These are phyloP conservation scores for Neocrepidodera transversa DNA, from an alignment of 2,888 invertebrate genomes.

Conservation along the genomic window DNA sequence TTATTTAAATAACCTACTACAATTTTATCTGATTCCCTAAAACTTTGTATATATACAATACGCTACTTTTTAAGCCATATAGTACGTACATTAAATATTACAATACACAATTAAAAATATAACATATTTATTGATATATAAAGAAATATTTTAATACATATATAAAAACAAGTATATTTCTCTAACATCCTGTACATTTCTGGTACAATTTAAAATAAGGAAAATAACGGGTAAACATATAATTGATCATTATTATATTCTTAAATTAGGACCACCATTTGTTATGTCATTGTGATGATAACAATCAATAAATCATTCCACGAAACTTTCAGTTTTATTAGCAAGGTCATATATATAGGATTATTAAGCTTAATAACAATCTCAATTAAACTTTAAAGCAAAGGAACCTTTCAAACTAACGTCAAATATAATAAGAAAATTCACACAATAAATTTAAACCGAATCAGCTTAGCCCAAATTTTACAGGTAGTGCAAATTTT, in stretches of 20 bases:
- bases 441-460: not conserved
- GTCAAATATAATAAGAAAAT: constrained; percentile 7
- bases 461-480: no score
- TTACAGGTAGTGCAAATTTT: no score
- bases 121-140: not conserved
- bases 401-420: constrained; percentile 10
- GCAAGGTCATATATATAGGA: constrained; percentile 26
- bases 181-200: not conserved
- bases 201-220: not conserved
- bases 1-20: not conserved
- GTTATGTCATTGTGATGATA: constrained; percentile 6
- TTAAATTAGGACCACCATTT: constrained; percentile 1
- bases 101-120: not conserved
- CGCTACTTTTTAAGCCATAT: not conserved
- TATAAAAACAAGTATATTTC: not conserved
- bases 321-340: constrained; percentile 17
- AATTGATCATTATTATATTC: not conserved
- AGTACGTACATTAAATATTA: constrained; percentile 5
- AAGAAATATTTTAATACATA: not conserved
- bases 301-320: constrained; percentile 10
- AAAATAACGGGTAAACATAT: not conserved
- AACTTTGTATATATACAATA: not conserved
- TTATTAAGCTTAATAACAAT: constrained; percentile 19
- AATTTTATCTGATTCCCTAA: not conserved
- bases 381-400: constrained; percentile 11